These are phyloP conservation scores for Drosophila orena DNA, from an alignment of 1,140 invertebrate species.

Conservation along the genomic window DNA sequence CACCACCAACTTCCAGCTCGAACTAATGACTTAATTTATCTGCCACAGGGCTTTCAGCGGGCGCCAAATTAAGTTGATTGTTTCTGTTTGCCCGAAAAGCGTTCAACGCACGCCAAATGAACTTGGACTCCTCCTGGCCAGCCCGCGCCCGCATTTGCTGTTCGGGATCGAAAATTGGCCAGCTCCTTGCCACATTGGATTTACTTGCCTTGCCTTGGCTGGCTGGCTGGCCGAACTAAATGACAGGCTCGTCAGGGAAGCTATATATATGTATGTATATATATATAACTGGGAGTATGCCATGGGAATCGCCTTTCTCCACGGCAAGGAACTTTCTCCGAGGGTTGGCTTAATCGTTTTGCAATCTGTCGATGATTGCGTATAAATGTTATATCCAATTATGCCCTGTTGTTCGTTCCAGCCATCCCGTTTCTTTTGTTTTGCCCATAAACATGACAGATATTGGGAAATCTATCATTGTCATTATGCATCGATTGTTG, in stretches of 20 bases:
- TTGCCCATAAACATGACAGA: constrained; percentile 83
- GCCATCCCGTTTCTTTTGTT: constrained; percentile 50
- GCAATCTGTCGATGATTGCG: constrained; percentile 84
- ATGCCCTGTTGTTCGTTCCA: constrained; percentile 55
- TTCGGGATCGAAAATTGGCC: constrained; percentile 8
- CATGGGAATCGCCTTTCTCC: constrained; percentile 9
- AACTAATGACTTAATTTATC: constrained; percentile 85
- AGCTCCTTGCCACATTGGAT: constrained; percentile 49
- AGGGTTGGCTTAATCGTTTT: constrained; percentile 83
- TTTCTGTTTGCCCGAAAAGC: constrained; percentile 50
- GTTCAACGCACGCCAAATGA: constrained; percentile 45
- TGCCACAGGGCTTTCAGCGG: constrained; percentile 84
- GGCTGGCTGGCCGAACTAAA: too few relatives aligned
- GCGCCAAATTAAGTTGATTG: constrained; percentile 84
- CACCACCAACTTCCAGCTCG: constrained; percentile 51
- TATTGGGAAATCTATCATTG: constrained; percentile 85
- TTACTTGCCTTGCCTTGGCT: constrained; percentile 43
- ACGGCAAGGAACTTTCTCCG: constrained; percentile 35
- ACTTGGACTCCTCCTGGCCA: constrained; percentile 7
- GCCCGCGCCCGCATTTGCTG: constrained; percentile 31
- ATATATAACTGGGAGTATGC: neutral
- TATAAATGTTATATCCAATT: constrained; percentile 84
- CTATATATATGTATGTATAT: too few relatives aligned
- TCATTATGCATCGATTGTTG: constrained; percentile 84
- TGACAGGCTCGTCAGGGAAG: constrained; percentile 1